Percentiles rank a stretch among this genome's conserved stretches.
These are phyloP conservation scores for Typhlichthys subterraneus DNA, from an alignment of 2,797 vertebrate species.

Conservation along the genomic window DNA sequence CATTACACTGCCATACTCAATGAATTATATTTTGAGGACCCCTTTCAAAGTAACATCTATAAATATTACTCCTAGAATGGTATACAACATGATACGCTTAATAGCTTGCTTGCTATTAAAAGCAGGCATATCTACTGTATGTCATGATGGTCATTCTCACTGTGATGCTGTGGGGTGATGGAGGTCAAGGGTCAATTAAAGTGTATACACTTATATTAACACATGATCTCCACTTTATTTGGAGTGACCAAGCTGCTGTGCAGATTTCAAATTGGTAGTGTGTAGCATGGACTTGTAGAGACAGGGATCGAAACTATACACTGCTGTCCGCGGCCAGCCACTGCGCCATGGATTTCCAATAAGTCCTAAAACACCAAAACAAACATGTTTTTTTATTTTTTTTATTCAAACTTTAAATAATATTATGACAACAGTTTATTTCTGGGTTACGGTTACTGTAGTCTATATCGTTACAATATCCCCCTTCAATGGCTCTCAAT, in stretches of 20 bases:
- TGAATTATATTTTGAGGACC: conserved; percentile 57
- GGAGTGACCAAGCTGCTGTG: conserved; percentile 43
- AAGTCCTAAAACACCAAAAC: conserved; percentile 56
- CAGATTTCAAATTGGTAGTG: conserved; percentile 48
- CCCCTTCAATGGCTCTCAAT: conserved; percentile 1
- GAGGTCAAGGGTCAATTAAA: conserved; percentile 19
- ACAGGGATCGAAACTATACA: conserved; percentile 49
- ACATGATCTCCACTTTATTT: conserved; percentile 54
- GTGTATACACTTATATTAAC: not conserved
- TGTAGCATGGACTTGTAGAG: conserved; percentile 24
- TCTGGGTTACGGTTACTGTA: not conserved
- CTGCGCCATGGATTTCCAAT: conserved; percentile 77
- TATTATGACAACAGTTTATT: not conserved
- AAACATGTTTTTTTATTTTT: conserved; percentile 60
- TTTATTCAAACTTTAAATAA: conserved; percentile 41
- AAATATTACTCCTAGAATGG: conserved; percentile 46
- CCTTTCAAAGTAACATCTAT: conserved; percentile 49
- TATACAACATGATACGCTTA: conserved; percentile 40
- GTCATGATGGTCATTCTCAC: conserved; percentile 15
- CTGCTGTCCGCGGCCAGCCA: conserved; percentile 31
- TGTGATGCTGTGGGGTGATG: conserved; percentile 35
- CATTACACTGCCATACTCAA: conserved; percentile 53
- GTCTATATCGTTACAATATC: not conserved
- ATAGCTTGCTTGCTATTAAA: conserved; percentile 67
- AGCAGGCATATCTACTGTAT: conserved; percentile 48